Conservation (phyloP, 2,113 vertebrate species). For the Struthio camelus region DNA sequence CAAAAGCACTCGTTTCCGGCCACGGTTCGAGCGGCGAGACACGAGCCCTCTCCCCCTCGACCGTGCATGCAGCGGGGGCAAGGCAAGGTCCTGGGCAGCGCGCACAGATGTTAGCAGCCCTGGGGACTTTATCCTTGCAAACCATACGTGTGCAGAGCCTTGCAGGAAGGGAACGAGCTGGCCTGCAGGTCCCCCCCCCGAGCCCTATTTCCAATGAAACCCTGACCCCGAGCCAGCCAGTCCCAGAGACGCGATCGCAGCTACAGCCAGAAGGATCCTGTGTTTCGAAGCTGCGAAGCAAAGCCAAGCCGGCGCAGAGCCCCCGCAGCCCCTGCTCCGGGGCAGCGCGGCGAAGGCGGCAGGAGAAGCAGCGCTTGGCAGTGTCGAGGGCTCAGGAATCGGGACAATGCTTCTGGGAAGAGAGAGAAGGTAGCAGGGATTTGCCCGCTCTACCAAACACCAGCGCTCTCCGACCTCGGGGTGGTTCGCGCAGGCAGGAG, state of each 20-base stretch:
- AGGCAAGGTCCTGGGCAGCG: too few species aligned
- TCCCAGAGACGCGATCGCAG: too few species aligned
- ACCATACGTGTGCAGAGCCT: too few species aligned
- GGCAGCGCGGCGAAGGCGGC: too few species aligned
- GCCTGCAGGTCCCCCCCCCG: neutral
- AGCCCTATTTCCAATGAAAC: neutral
- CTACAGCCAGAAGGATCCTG: neutral
- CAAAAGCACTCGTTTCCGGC: neutral
- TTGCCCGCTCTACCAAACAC: neutral
- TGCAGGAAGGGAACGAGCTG: neutral
- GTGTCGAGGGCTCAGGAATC: neutral
- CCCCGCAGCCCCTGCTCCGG: too few species aligned
- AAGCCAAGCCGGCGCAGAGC: too few species aligned
- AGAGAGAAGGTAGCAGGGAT: neutral
- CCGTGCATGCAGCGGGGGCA: too few species aligned
- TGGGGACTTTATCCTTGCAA: too few species aligned
- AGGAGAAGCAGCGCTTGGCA: too few species aligned
- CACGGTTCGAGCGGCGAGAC: neutral
- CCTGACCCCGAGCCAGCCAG: neutral
- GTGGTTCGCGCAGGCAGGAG: neutral
- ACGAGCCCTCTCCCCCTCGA: neutral
- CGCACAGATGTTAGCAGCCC: too few species aligned
- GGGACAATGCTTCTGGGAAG: neutral
- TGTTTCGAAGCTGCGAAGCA: neutral
- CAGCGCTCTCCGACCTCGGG: neutral